phyloP scores from a whole-genome alignment of 2,113 vertebrate genomes.

The Tupaia chinensis region DNA sequence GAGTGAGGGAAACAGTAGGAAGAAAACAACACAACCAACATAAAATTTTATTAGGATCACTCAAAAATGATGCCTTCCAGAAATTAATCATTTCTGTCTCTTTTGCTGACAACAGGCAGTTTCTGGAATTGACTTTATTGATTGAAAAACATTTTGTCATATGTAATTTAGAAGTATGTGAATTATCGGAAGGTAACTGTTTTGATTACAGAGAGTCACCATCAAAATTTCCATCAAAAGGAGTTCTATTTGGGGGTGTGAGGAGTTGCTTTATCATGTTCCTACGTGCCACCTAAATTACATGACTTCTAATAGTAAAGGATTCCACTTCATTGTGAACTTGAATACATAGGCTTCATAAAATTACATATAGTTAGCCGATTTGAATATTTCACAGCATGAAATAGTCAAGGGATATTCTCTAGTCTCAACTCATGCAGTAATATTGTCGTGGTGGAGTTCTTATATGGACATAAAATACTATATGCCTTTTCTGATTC shows the following conservation, averaged over 20 bases:
- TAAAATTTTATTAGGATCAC: conserved; percentile 26
- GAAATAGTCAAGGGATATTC: not conserved
- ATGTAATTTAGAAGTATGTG: not conserved
- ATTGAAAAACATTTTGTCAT: not conserved
- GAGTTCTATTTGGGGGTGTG: not conserved
- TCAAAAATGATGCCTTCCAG: not conserved
- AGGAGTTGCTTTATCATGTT: not conserved
- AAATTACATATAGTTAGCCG: not conserved
- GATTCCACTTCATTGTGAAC: not conserved
- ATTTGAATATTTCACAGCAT: not conserved
- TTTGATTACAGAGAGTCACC: not conserved
- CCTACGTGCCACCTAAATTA: conserved; percentile 46
- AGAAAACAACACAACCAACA: conserved; percentile 44
- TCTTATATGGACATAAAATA: not conserved
- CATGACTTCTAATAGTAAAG: not conserved
- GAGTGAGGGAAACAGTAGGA: not conserved
- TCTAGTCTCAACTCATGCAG: not conserved
- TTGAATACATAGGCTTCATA: not conserved
- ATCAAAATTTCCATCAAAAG: conserved; percentile 5
- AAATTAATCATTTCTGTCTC: conserved; percentile 58
- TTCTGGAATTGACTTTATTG: not conserved
- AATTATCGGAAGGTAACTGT: not conserved
- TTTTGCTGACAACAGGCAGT: not conserved
- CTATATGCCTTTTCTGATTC: not conserved
- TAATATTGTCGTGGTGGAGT: not conserved